Conservation (phyloP, 2,797 vertebrate species). For the Pelobates cultripes region DNA sequence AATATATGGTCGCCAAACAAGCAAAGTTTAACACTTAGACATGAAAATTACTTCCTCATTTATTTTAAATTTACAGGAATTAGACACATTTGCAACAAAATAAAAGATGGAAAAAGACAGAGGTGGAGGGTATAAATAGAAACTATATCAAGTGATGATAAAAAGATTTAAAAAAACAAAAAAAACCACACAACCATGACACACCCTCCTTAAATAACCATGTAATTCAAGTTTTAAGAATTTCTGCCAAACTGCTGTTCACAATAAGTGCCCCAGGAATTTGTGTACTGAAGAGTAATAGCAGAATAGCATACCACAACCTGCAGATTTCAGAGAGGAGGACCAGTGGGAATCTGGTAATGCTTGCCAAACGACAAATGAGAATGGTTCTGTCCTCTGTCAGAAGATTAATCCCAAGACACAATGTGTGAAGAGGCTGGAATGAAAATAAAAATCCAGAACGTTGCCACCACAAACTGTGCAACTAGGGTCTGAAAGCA, state of each 20-base stretch:
- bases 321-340: neutral
- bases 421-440: conserved; percentile 35
- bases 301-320: neutral
- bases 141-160: neutral
- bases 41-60: neutral
- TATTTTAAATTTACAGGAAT: conserved; percentile 23
- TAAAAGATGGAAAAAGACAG: neutral
- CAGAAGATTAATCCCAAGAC: conserved; percentile 22
- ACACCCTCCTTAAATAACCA: neutral
- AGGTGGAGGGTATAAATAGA: neutral
- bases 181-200: neutral
- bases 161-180: neutral
- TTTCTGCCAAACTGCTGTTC: neutral
- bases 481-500: neutral
- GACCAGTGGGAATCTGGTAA: too few relatives aligned
- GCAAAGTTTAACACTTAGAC: too few relatives aligned
- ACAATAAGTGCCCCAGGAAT: neutral
- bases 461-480: neutral
- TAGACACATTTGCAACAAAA: neutral
- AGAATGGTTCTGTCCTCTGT: neutral
- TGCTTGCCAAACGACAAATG: neutral
- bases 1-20: too few relatives aligned
- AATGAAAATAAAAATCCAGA: conserved; percentile 29
- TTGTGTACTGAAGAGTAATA: neutral
- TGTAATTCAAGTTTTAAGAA: neutral